Evolutionary conservation across 2,113 vertebrate genomes (phyloP).

Genomic region (Microtus montanus): DNA sequence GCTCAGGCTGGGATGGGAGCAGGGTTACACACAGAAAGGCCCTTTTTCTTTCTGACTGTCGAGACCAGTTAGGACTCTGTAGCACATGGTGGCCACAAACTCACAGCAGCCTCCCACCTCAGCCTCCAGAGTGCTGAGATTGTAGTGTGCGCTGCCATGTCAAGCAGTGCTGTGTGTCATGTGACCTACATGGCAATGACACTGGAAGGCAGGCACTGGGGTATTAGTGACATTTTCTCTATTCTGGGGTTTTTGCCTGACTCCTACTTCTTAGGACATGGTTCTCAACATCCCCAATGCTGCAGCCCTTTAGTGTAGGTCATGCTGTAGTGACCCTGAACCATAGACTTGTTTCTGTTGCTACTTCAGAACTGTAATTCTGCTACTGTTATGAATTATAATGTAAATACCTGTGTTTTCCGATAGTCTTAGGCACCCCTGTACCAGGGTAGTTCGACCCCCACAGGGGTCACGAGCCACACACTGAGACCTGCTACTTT

Average conservation of each 20-base stretch:
- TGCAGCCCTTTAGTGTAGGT: background rate
- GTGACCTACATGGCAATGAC: background rate
- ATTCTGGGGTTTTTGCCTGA: background rate
- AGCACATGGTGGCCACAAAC: background rate
- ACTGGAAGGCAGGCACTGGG: background rate
- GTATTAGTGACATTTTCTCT: background rate
- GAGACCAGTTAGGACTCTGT: too few species aligned
- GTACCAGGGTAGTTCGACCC: background rate
- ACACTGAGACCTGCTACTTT: background rate
- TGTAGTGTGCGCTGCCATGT: too few species aligned
- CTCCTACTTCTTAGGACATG: background rate
- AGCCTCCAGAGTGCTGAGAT: background rate
- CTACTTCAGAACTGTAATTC: background rate
- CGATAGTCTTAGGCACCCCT: too few species aligned
- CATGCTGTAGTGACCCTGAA: background rate
- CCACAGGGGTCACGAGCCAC: background rate
- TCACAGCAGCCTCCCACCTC: too few species aligned
- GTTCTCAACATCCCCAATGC: background rate
- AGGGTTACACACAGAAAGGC: background rate
- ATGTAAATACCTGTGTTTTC: background rate
- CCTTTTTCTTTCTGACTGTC: background rate
- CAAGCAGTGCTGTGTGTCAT: fast-evolving
- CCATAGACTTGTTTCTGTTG: background rate
- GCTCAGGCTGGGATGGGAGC: background rate
- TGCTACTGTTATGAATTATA: background rate